A percentile compares a stretch with the other conserved stretches of the same genome.
Conservation (phyloP, 2,113 vertebrate species). For the Sebastes fasciatus region DNA sequence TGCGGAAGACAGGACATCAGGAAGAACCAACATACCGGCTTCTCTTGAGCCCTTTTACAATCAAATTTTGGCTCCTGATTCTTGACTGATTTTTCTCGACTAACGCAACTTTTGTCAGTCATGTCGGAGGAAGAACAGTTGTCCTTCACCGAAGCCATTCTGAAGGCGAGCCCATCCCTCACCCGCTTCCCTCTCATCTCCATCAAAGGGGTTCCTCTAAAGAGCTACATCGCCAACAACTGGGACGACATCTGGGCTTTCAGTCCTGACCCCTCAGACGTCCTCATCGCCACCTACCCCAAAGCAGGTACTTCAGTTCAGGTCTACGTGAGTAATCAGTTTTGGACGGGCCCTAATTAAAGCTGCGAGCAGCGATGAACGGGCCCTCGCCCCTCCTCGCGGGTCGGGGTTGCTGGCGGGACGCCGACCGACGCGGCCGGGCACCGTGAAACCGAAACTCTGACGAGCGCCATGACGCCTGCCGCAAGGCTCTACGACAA, state of each 20-base stretch:
- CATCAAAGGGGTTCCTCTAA: slow-evolving; percentile 79
- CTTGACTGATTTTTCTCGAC: background rate
- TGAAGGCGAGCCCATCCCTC: slow-evolving; percentile 59
- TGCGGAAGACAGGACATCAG: background rate
- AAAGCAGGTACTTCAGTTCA: slow-evolving; percentile 80
- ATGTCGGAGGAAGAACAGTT: slow-evolving; percentile 61
- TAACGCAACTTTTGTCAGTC: background rate
- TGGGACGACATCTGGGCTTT: slow-evolving; percentile 82
- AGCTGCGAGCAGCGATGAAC: too few relatives aligned
- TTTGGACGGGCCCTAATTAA: too few relatives aligned
- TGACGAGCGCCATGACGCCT: too few relatives aligned
- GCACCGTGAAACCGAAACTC: too few relatives aligned
- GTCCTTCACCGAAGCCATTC: slow-evolving; percentile 65
- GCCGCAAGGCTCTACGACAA: too few relatives aligned
- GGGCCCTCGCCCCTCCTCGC: too few relatives aligned
- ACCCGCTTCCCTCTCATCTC: slow-evolving; percentile 77
- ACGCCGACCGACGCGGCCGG: too few relatives aligned
- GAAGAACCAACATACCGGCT: background rate
- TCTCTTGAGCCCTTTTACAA: background rate
- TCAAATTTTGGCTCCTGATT: background rate
- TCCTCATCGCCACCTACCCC: slow-evolving; percentile 88
- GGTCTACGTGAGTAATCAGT: too few relatives aligned
- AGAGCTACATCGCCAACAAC: slow-evolving; percentile 72
- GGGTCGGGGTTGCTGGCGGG: too few relatives aligned
- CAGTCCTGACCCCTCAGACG: slow-evolving; percentile 82